Percentiles rank a stretch among this genome's conserved stretches.
phyloP scores from a whole-genome alignment of 2,797 vertebrate genomes.

The Periophthalmus magnuspinnatus region DNA sequence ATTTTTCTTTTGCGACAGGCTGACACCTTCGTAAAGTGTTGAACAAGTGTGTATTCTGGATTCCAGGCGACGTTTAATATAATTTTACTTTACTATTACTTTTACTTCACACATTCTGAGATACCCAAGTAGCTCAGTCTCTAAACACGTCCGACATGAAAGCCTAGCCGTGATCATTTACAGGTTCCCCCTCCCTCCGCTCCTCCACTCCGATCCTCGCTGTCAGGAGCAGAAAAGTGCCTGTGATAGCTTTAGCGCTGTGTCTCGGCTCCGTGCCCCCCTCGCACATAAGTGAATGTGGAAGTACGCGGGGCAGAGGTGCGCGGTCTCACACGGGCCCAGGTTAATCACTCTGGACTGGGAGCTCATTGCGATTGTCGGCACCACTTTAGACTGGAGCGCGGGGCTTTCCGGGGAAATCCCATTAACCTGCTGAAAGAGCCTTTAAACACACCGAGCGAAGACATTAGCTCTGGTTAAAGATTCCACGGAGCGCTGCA shows the following conservation, averaged over 20 bases:
- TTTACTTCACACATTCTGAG: not conserved
- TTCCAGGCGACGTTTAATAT: not conserved
- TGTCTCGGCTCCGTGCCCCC: conserved; percentile 39
- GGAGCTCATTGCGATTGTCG: conserved; percentile 70
- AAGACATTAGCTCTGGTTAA: conserved; percentile 68
- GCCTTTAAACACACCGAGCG: conserved; percentile 65
- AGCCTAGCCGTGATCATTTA: not conserved
- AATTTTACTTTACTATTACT: not conserved
- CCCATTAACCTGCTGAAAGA: conserved; percentile 75
- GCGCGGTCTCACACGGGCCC: conserved; percentile 54
- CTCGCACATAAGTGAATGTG: conserved; percentile 39
- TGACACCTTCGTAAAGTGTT: no score
- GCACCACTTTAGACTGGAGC: conserved; percentile 65
- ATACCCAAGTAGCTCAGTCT: not conserved
- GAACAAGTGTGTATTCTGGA: no score
- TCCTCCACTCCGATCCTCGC: not conserved
- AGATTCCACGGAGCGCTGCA: conserved; percentile 50
- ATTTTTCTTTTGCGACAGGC: no score
- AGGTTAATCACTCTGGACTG: conserved; percentile 77
- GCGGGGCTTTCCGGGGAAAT: conserved; percentile 66
- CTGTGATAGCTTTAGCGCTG: not conserved
- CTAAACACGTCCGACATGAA: not conserved
- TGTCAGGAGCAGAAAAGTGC: not conserved
- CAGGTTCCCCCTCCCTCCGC: not conserved
- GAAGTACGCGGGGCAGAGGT: conserved; percentile 43